Evolutionary conservation across 2,888 invertebrate genomes (phyloP).

Genomic region (Cephus spinipes): DNA sequence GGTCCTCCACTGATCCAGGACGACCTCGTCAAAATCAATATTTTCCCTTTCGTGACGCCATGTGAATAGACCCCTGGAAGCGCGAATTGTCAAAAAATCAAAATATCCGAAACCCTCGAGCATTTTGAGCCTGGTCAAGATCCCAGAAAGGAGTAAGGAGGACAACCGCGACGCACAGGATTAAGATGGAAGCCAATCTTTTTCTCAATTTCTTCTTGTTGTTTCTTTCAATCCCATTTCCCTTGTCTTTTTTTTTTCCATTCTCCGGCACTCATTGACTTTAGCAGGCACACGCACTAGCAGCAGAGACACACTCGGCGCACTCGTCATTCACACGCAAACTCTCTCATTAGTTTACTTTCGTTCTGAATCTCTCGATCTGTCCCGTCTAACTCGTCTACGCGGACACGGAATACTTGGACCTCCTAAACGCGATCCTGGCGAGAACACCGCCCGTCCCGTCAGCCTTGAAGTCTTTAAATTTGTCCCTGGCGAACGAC

Average conservation of each 20-base stretch:
- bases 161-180: too few species aligned
- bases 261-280: background rate
- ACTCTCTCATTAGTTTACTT: constrained; percentile 7
- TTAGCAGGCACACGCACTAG: background rate
- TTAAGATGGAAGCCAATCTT: background rate
- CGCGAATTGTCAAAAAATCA: too few species aligned
- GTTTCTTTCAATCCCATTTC: background rate
- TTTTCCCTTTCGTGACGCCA: background rate
- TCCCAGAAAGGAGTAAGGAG: too few species aligned
- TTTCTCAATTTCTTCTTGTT: background rate
- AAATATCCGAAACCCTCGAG: too few species aligned
- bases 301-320: constrained; percentile 3
- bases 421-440: constrained; percentile 4
- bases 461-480: constrained; percentile 29
- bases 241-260: background rate
- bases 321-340: constrained; percentile 10
- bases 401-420: constrained; percentile 3
- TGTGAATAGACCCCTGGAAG: too few species aligned
- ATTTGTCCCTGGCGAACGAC: constrained; percentile 28
- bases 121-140: too few species aligned
- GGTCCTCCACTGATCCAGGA: background rate
- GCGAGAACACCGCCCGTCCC: constrained; percentile 1
- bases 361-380: constrained; percentile 1
- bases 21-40: background rate
- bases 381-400: constrained; percentile 2